Conservation (phyloP, 2,113 vertebrate genomes). For the Phylloscopus whistleri region DNA sequence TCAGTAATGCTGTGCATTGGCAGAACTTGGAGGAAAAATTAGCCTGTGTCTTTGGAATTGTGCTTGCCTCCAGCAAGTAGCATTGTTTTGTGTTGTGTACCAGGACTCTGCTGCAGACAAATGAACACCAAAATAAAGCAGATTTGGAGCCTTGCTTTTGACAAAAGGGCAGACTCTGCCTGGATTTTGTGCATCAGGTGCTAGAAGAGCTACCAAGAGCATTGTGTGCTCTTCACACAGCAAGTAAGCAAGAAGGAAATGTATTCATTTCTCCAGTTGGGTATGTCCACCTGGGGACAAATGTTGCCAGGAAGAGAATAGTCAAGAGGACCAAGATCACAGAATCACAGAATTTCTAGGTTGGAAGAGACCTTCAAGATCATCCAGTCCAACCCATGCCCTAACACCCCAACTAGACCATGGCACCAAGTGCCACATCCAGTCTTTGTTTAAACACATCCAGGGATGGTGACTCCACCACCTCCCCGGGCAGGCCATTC, state of each 20-base stretch:
- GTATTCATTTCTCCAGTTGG: neutral
- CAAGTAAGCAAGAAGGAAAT: neutral
- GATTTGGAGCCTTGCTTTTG: accelerated
- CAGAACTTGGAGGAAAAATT: neutral
- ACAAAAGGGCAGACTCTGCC: neutral
- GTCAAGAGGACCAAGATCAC: neutral
- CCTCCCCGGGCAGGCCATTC: too few species aligned
- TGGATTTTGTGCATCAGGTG: neutral
- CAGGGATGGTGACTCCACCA: too few species aligned
- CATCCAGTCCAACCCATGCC: too few species aligned
- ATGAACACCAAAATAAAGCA: neutral
- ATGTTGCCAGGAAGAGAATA: neutral
- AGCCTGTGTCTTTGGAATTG: neutral
- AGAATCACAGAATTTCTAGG: too few species aligned
- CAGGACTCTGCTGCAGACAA: neutral
- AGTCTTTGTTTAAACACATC: too few species aligned
- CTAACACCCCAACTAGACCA: too few species aligned
- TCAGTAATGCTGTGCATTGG: neutral
- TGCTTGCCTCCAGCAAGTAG: neutral
- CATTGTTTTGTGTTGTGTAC: neutral
- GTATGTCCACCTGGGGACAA: neutral
- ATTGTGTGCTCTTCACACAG: neutral
- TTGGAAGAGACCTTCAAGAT: too few species aligned
- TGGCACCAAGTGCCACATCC: too few species aligned
- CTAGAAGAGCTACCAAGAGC: neutral